A percentile compares a stretch with the other conserved stretches of the same genome.
Evolutionary conservation across 1,140 invertebrate species (phyloP).

Genomic region (Aricia agestis): DNA sequence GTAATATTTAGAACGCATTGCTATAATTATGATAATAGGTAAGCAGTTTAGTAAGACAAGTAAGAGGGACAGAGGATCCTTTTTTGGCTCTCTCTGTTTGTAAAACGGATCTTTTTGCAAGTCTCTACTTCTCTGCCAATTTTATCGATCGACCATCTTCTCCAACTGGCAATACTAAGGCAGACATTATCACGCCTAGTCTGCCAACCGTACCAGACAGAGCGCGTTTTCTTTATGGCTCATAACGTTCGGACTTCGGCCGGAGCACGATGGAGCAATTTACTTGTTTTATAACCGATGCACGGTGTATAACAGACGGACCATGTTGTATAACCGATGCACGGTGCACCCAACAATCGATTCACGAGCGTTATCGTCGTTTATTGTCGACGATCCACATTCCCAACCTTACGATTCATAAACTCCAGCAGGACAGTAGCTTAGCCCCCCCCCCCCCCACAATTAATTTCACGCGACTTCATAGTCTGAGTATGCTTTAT

Average conservation of each 20-base stretch:
- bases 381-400: neutral
- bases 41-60: no score
- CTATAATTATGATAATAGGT: no score
- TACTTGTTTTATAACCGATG: conserved; percentile 5
- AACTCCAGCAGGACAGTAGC: neutral
- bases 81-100: no score
- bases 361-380: neutral
- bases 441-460: neutral
- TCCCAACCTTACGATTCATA: neutral
- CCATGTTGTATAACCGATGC: conserved; percentile 9
- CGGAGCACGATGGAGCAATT: conserved; percentile 10
- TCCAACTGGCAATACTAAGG: no score
- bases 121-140: no score
- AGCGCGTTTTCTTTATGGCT: conserved; percentile 6
- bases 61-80: no score
- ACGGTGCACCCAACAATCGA: neutral
- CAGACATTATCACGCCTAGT: neutral
- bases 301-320: no score
- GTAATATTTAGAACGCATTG: no score
- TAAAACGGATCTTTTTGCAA: no score
- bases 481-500: no score
- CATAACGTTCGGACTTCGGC: conserved; percentile 1
- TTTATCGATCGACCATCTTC: no score
- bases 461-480: no score
- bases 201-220: neutral